Percentiles rank a stretch among this genome's conserved stretches.
phyloP scores from a whole-genome alignment of 2,113 vertebrate species.

The Tinamus guttatus region DNA sequence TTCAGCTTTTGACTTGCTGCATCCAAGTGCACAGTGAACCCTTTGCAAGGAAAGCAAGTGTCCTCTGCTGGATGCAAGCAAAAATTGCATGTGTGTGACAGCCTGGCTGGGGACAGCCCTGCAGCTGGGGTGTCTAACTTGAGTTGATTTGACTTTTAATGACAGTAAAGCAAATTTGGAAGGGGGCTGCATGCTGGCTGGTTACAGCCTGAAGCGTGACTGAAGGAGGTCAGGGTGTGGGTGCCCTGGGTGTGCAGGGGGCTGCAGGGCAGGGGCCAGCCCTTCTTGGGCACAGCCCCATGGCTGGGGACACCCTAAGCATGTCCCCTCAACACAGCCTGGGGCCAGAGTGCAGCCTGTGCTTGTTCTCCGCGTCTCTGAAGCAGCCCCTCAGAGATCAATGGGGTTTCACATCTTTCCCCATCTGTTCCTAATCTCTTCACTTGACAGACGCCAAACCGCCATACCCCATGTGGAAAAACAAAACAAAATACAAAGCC shows the following conservation, averaged over 20 bases:
- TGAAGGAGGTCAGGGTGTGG: not conserved
- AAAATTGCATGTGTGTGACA: not conserved
- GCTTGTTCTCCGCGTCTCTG: constrained; percentile 23
- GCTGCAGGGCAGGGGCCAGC: not conserved
- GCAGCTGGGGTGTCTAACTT: not conserved
- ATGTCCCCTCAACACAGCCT: not conserved
- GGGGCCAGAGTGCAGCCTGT: not conserved
- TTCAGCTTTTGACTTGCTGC: not conserved
- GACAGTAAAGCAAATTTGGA: accelerated
- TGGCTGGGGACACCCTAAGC: not conserved
- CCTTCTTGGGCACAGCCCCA: not conserved
- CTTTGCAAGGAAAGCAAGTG: constrained; percentile 11
- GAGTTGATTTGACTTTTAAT: not conserved
- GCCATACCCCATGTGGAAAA: constrained; percentile 46
- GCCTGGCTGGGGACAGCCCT: not conserved
- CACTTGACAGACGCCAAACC: constrained; percentile 61
- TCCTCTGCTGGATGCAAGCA: constrained; percentile 58
- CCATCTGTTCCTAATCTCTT: constrained; percentile 70
- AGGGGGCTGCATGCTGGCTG: not conserved
- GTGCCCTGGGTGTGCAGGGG: not conserved
- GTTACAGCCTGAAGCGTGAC: not conserved
- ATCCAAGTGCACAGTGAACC: not conserved
- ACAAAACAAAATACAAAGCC: constrained; percentile 45
- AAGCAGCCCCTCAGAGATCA: constrained; percentile 58
- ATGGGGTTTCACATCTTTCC: constrained; percentile 54